Percentiles rank a stretch among this genome's conserved stretches.
These are phyloP conservation scores for Okapia johnstoni DNA, from an alignment of 2,113 vertebrate genomes.

Conservation along the genomic window DNA sequence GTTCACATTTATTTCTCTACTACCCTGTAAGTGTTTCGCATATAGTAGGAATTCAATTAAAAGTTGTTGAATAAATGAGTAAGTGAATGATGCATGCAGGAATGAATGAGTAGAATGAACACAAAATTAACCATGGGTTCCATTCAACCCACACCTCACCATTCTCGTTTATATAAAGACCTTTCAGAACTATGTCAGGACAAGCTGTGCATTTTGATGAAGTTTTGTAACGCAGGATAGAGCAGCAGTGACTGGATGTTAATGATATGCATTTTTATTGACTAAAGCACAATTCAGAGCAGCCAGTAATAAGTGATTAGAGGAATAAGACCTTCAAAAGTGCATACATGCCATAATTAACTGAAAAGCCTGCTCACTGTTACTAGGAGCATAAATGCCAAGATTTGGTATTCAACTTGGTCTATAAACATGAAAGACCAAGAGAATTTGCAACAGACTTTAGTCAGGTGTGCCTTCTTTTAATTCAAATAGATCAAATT, in stretches of 20 bases:
- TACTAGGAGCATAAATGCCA: slow-evolving; percentile 2
- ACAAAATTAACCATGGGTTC: background rate
- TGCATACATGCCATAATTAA: background rate
- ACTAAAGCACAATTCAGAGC: background rate
- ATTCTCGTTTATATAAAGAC: background rate
- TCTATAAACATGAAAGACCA: background rate
- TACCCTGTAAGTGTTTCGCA: background rate
- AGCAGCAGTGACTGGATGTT: background rate
- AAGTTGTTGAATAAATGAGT: background rate
- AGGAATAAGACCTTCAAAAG: background rate
- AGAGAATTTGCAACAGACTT: background rate
- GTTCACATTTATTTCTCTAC: background rate
- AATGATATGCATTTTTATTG: background rate
- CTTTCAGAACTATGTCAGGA: background rate
- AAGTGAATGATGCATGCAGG: background rate
- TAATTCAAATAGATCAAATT: background rate
- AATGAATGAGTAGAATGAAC: background rate
- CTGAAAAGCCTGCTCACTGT: background rate
- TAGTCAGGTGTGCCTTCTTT: background rate
- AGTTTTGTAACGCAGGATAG: background rate
- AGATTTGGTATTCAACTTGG: background rate
- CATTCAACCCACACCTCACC: background rate
- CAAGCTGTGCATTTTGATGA: background rate
- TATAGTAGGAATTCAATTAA: background rate
- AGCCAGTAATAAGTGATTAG: background rate